Base-by-base conservation (phyloP, 2,113 vertebrate species). In the Parus major region DNA sequence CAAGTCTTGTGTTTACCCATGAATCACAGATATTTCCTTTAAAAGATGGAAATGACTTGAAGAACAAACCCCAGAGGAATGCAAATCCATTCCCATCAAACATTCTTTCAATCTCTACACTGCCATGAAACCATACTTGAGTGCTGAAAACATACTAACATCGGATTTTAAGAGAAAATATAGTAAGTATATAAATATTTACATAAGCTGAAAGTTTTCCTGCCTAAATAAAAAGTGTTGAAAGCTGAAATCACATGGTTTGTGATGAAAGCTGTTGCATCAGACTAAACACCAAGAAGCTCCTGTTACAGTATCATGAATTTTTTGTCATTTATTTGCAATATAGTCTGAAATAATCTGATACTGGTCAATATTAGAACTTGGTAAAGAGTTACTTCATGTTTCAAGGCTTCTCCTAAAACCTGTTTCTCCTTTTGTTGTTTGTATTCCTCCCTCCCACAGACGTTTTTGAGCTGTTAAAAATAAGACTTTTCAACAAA, bases 341-440 rank as follows among this genome's bases (percentile, higher is more conserved):
- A 20, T 22, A 27, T 3, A 50, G 4, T 16, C 14, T 57, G 41
- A 49, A 56, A 53, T 35, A 49, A 65, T 49, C 2, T 41, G 28
- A 15, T 33, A 10, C 3, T 16, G 4, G 1, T 24, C 28, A 79
- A 25, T 41, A 44, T n/a, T 65, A 0, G 0, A 65, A 64, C 5
- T 52, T 55, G 23, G 7, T 13, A n/a, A 56, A 41, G 20, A n/a
- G 15, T 36, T 49, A 8, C 3, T 39, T 46, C 3, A n/a, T 60
- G 79, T 52, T 4, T n/a, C 28, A 60, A 44, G 3, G 3, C 63
- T 10, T 78, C 5, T 50, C 64, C 16, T 41, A 65, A 86, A 69
- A 49, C 13, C 15, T 22, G 1, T 79, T 78, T 82, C 18, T 59
- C 4, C 4, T 47, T 49, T 10, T 18, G 14, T 1, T 42, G 10